phyloP scores from a whole-genome alignment of 1,140 invertebrate genomes.

The Lordiphosa mommai region DNA sequence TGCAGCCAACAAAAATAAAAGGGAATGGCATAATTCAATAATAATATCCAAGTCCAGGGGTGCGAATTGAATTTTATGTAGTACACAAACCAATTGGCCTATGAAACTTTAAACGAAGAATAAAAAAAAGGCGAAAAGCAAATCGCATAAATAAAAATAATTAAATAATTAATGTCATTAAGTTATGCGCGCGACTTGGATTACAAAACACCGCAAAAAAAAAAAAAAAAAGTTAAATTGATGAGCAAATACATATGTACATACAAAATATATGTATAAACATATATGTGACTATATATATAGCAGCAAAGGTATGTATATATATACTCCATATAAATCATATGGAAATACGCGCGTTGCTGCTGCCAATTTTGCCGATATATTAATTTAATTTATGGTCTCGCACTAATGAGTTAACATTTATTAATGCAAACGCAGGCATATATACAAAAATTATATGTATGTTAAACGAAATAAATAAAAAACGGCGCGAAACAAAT shows the following conservation, averaged over 20 bases:
- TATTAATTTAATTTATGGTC: constrained; percentile 22
- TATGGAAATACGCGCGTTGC: constrained; percentile 53
- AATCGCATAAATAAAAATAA: constrained; percentile 71
- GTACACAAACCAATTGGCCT: constrained; percentile 7
- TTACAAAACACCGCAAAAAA: constrained; percentile 23
- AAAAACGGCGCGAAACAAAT: background rate
- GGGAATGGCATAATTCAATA: constrained; percentile 19
- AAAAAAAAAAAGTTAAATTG: constrained; percentile 9
- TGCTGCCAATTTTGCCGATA: constrained; percentile 9
- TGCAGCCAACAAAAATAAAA: too few relatives aligned
- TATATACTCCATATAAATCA: constrained; percentile 56
- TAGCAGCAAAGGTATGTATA: background rate
- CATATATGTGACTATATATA: constrained; percentile 4
- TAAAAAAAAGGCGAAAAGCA: constrained; percentile 13
- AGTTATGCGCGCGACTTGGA: constrained; percentile 48
- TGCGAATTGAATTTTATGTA: constrained; percentile 27
- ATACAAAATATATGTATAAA: background rate
- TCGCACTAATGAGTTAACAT: constrained; percentile 20
- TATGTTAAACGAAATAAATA: background rate
- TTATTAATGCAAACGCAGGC: constrained; percentile 9
- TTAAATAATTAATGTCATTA: constrained; percentile 76
- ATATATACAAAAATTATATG: background rate
- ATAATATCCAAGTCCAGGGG: background rate
- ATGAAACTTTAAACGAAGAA: constrained; percentile 28
- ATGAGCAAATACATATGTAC: constrained; percentile 20